phyloP scores from a whole-genome alignment of 2,113 vertebrate genomes.

The Lichenostomus cassidix region DNA sequence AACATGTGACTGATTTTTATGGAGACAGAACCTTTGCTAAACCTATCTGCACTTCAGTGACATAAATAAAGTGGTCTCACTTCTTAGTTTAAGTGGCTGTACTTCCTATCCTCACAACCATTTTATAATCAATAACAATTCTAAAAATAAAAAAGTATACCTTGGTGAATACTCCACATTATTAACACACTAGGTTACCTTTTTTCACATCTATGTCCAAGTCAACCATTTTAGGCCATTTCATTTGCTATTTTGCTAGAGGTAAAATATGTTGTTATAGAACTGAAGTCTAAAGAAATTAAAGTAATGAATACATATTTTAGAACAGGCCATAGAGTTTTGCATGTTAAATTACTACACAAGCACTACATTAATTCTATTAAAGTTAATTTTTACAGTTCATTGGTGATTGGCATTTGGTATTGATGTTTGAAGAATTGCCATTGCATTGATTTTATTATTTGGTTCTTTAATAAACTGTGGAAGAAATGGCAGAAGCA shows the following conservation, averaged over 20 bases:
- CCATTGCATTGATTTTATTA: conserved; percentile 48
- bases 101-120: background rate
- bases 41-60: background rate
- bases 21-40: background rate
- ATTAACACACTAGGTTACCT: background rate
- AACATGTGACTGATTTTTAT: background rate
- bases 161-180: background rate
- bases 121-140: background rate
- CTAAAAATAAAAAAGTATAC: background rate
- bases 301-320: conserved; percentile 28
- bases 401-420: conserved; percentile 55
- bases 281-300: conserved; percentile 19
- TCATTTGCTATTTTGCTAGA: background rate
- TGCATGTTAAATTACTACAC: conserved; percentile 1
- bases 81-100: background rate
- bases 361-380: conserved; percentile 32
- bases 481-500: conserved; percentile 23
- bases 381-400: conserved; percentile 57
- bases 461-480: conserved; percentile 34
- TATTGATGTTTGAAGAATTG: conserved; percentile 31
- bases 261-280: background rate
- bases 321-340: conserved; percentile 15
- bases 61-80: background rate
- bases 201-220: background rate
- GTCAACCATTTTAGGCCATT: background rate